These are phyloP conservation scores for Netelia melanura DNA, from an alignment of 2,888 invertebrate genomes.

Conservation along the genomic window DNA sequence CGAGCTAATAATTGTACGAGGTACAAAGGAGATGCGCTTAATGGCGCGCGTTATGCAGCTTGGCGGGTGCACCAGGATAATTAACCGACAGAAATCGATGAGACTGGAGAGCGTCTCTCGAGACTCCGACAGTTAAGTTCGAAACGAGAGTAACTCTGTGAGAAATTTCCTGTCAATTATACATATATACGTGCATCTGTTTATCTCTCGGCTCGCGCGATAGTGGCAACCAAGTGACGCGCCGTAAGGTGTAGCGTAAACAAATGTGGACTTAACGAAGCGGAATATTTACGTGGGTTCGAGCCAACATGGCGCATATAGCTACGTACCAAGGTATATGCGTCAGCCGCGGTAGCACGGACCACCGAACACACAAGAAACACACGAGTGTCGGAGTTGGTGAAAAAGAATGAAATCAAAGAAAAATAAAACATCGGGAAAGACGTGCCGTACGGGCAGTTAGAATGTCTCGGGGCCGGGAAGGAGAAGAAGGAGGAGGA, in stretches of 20 bases:
- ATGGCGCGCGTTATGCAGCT: background rate
- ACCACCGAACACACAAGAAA: slow-evolving; percentile 1
- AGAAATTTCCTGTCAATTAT: slow-evolving; percentile 65
- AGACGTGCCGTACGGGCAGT: slow-evolving; percentile 27
- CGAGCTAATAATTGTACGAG: no score
- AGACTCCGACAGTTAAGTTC: background rate
- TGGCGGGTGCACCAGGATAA: slow-evolving; percentile 31
- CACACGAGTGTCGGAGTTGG: background rate
- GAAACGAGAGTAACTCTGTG: slow-evolving; percentile 55
- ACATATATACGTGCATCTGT: background rate
- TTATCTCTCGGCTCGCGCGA: slow-evolving; percentile 3
- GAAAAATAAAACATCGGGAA: background rate
- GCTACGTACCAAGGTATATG: slow-evolving; percentile 16
- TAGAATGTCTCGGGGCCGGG: slow-evolving; percentile 15
- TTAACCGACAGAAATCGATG: slow-evolving; percentile 44
- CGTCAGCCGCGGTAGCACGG: background rate
- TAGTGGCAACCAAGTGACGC: slow-evolving; percentile 35
- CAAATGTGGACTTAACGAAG: slow-evolving; percentile 62
- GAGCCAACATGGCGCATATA: slow-evolving; percentile 22
- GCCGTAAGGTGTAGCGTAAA: slow-evolving; percentile 45
- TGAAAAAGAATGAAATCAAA: slow-evolving; percentile 3
- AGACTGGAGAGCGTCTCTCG: slow-evolving; percentile 10
- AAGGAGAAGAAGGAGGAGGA: background rate
- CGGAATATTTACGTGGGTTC: slow-evolving; percentile 62
- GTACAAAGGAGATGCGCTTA: background rate